Percentiles rank a stretch among this genome's conserved stretches.
Evolutionary conservation across 2,113 vertebrate species (phyloP).

Genomic region (Charina bottae): DNA sequence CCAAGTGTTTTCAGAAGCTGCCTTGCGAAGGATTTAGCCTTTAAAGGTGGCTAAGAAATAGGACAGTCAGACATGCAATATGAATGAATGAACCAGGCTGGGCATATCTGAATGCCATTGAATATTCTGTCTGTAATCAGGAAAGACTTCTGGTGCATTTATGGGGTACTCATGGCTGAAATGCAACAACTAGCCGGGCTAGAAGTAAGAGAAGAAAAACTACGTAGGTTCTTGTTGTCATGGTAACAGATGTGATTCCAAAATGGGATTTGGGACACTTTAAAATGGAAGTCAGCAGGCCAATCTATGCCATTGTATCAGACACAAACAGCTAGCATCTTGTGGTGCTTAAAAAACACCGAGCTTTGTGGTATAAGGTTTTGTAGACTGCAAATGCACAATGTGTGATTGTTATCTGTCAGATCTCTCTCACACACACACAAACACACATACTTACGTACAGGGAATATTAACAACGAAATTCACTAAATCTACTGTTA

Average conservation of each 20-base stretch:
- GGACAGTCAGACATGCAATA: background rate
- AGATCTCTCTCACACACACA: background rate
- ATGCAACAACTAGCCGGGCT: background rate
- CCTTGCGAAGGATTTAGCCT: background rate
- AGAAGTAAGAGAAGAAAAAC: background rate
- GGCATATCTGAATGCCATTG: background rate
- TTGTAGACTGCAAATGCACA: background rate
- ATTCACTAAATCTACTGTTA: background rate
- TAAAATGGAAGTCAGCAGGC: constrained; percentile 20
- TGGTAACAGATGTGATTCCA: constrained; percentile 12
- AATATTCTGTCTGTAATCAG: background rate
- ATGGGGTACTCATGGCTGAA: constrained; percentile 9
- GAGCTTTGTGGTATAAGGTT: background rate
- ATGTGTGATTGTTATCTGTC: background rate
- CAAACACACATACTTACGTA: background rate
- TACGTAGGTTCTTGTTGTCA: constrained; percentile 6
- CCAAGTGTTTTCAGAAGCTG: background rate
- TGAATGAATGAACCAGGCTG: background rate
- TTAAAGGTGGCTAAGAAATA: background rate
- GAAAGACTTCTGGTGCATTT: background rate
- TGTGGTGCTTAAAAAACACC: background rate
- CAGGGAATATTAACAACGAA: background rate
- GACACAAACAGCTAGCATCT: background rate
- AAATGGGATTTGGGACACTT: constrained; percentile 17
- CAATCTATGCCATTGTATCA: background rate